phyloP scores from a whole-genome alignment of 1,140 invertebrate species.

The Camponotus vicinus region DNA sequence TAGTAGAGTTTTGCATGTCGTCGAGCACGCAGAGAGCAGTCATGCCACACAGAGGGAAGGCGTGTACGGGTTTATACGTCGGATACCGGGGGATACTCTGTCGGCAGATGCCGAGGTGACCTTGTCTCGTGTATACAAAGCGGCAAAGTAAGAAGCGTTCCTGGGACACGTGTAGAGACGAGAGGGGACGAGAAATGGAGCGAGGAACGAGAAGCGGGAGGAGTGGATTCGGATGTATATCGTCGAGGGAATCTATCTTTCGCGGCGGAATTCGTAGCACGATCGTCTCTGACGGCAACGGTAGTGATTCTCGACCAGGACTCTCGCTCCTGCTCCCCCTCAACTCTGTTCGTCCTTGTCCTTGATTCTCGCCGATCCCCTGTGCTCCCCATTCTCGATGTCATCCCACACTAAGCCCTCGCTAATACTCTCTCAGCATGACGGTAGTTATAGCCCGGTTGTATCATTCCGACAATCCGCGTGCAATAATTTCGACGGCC shows the following conservation, averaged over 20 bases:
- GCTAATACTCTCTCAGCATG: slow-evolving; percentile 67
- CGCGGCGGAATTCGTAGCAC: slow-evolving; percentile 79
- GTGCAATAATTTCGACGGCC: slow-evolving; percentile 59
- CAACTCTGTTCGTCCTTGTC: neutral
- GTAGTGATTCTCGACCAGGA: slow-evolving; percentile 80
- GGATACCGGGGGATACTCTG: neutral
- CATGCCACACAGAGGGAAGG: neutral
- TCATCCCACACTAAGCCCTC: slow-evolving; percentile 68
- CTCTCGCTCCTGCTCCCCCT: slow-evolving; percentile 15
- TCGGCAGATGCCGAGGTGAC: slow-evolving; percentile 18
- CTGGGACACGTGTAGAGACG: slow-evolving; percentile 67
- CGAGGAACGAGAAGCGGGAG: slow-evolving; percentile 12
- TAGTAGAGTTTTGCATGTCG: slow-evolving; percentile 22
- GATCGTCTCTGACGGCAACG: slow-evolving; percentile 83
- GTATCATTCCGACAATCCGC: slow-evolving; percentile 58
- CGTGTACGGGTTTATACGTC: neutral
- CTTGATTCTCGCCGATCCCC: slow-evolving; percentile 49
- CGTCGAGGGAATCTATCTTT: slow-evolving; percentile 78
- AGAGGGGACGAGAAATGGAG: slow-evolving; percentile 20
- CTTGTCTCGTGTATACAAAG: slow-evolving; percentile 65
- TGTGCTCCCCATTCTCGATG: slow-evolving; percentile 50
- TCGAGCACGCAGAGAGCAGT: neutral
- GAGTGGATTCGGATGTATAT: slow-evolving; percentile 71
- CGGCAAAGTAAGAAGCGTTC: slow-evolving; percentile 78
- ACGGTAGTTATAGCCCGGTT: slow-evolving; percentile 60